phyloP scores from a whole-genome alignment of 1,140 invertebrate species.

The Acromyrmex echinatior region DNA sequence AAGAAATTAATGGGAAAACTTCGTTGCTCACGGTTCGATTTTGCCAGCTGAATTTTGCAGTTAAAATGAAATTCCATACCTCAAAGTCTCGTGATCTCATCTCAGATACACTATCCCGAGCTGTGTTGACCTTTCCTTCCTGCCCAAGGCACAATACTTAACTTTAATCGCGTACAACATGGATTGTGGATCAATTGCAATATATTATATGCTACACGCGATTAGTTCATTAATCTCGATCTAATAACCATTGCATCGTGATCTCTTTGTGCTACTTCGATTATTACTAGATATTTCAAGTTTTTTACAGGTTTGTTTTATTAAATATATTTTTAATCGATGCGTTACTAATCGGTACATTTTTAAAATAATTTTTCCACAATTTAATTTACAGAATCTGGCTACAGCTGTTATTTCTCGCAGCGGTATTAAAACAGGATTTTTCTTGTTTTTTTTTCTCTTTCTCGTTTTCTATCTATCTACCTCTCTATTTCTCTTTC shows the following conservation, averaged over 20 bases:
- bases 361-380: neutral
- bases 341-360: neutral
- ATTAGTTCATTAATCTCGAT: neutral
- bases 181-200: neutral
- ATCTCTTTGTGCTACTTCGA: neutral
- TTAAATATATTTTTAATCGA: constrained; percentile 7
- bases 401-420: neutral
- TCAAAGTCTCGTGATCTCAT: constrained; percentile 33
- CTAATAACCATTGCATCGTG: neutral
- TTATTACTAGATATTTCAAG: neutral
- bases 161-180: constrained; percentile 9
- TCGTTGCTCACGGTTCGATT: constrained; percentile 60
- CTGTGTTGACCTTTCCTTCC: neutral
- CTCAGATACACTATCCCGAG: neutral
- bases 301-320: neutral
- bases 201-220: neutral
- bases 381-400: neutral
- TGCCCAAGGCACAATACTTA: neutral
- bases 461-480: constrained; percentile 2
- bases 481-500: constrained; percentile 6
- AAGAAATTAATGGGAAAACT: constrained; percentile 72
- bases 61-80: constrained; percentile 60
- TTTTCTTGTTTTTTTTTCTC: constrained; percentile 1
- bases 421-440: constrained; percentile 4
- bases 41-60: constrained; percentile 56